Base-by-base conservation (phyloP, 2,797 vertebrate genomes). In the Moxostoma hubbsi region DNA sequence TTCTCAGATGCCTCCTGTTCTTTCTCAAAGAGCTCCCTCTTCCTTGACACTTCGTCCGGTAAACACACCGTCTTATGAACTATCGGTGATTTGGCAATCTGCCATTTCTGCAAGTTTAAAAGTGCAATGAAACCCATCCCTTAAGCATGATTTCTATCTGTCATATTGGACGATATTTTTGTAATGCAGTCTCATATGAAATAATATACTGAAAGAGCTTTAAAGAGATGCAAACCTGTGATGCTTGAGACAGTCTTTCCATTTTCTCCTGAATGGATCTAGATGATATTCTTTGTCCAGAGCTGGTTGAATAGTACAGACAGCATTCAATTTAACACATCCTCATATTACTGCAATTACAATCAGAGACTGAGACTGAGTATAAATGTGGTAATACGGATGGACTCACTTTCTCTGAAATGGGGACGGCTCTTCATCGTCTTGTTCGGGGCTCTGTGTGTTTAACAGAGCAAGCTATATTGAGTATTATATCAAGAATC, bases 21-120 rank as follows among this genome's bases (percentile, higher is more conserved):
- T 83, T 92, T 95, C 88, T 99, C 97, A 82, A 99, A 99, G 63
- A 99, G 88, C 61, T 90, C 93, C 82, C 96, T 94, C 85, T 96
- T 98, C 91, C 94, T 95, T 75, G 96, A 95, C 61, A 98, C 95
- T 6, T 96, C 95, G 0, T 96, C 93, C 0, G 93, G 87, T 80
- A 94, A 81, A 75, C 92, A 83, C 83, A 95, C 83, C 7, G 90
- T 92, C 65, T 93, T 94, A 83, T 93, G 94, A 62, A 90, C 51
- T 8, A 88, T 83, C 0, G 94, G 87, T 0, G 91, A 86, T 80
- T 91, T 94, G 6, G 82, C 45, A 0, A 82, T 84, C 73, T 95
- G 96, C 0, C 96, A 95, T 87, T 95, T 96, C 96, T 98, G 58
- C 0, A 83, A 4, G 58, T 55, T 69, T 13, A 36, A 61, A 36